phyloP scores from a whole-genome alignment of 2,797 vertebrate genomes.

The Miichthys miiuy region DNA sequence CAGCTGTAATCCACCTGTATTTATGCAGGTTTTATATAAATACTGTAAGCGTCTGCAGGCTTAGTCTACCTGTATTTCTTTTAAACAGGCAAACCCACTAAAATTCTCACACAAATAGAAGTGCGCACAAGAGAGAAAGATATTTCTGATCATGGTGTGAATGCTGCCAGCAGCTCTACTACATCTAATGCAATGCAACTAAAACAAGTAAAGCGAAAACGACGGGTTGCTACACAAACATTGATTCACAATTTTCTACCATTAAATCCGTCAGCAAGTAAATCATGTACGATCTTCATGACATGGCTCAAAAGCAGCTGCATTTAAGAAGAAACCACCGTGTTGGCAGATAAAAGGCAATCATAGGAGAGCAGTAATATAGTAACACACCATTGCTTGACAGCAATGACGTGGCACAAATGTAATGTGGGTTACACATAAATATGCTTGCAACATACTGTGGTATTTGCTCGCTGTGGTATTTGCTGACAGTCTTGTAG shows the following conservation, averaged over 20 bases:
- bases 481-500: slow-evolving; percentile 8
- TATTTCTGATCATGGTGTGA: slow-evolving; percentile 14
- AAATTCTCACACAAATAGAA: slow-evolving; percentile 36
- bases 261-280: slow-evolving; percentile 2
- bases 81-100: slow-evolving; percentile 21
- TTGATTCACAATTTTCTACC: not conserved
- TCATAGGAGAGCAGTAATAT: slow-evolving; percentile 18
- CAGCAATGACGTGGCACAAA: slow-evolving; percentile 14
- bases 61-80: slow-evolving; percentile 31
- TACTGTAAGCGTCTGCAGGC: slow-evolving; percentile 34
- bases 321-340: not conserved
- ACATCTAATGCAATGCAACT: not conserved
- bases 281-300: not conserved
- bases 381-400: slow-evolving; percentile 7
- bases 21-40: slow-evolving; percentile 54
- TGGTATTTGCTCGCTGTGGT: slow-evolving; percentile 19
- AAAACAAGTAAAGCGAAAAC: not conserved
- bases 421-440: slow-evolving; percentile 11
- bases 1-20: slow-evolving; percentile 54
- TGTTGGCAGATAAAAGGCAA: slow-evolving; percentile 18
- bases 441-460: slow-evolving; percentile 15
- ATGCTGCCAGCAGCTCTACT: not conserved
- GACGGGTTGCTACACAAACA: not conserved
- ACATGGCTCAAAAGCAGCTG: not conserved
- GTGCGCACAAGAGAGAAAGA: not conserved